Evolutionary conservation across 2,888 invertebrate species (phyloP).

Genomic region (Drosophila picticornis): DNA sequence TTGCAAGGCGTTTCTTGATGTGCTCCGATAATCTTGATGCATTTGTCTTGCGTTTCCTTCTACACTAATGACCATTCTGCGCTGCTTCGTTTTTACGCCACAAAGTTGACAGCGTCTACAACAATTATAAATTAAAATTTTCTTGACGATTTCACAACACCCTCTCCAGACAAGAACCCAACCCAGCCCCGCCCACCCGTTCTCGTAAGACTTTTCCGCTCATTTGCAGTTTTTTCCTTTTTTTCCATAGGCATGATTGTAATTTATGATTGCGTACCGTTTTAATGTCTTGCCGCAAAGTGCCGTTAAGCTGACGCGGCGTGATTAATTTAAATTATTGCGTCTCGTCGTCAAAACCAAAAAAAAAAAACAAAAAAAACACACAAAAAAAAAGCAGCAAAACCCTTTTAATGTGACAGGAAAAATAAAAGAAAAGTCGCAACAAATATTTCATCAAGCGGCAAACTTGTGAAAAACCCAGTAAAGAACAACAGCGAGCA

Average conservation of each 20-base stretch:
- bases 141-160: constrained; percentile 20
- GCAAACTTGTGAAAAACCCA: constrained; percentile 55
- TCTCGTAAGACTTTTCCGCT: background rate
- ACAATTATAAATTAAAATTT: constrained; percentile 51
- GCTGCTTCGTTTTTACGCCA: background rate
- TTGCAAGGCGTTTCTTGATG: background rate
- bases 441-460: constrained; percentile 25
- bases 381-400: constrained; percentile 10
- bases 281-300: constrained; percentile 43
- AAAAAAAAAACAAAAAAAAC: background rate
- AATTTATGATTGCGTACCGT: constrained; percentile 47
- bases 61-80: constrained; percentile 9
- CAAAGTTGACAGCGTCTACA: constrained; percentile 4
- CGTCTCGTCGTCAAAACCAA: constrained; percentile 16
- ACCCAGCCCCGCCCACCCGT: no score
- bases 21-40: constrained; percentile 8
- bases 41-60: background rate
- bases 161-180: background rate
- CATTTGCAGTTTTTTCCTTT: constrained; percentile 1
- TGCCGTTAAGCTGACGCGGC: constrained; percentile 40
- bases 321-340: constrained; percentile 65
- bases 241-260: constrained; percentile 13
- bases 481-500: constrained; percentile 8
- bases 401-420: constrained; percentile 12
- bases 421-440: constrained; percentile 10